These are phyloP conservation scores for Novumbra hubbsi DNA, from an alignment of 2,797 vertebrate species.

Conservation along the genomic window DNA sequence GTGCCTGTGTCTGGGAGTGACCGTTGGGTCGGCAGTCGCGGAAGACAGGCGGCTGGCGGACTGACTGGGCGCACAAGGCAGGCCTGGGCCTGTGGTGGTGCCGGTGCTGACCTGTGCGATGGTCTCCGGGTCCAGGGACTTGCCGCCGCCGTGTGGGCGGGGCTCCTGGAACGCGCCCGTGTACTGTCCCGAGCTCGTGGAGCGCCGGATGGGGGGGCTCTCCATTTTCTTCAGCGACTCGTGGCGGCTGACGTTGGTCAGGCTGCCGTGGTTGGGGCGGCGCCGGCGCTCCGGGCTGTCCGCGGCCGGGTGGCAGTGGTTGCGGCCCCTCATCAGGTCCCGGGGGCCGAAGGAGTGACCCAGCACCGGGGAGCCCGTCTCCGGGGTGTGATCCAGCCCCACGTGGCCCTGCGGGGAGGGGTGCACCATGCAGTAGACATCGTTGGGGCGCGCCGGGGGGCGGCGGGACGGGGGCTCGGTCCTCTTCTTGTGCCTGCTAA, in stretches of 20 bases:
- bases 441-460: slow-evolving; percentile 86
- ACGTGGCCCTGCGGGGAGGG: slow-evolving; percentile 76
- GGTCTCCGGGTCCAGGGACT: slow-evolving; percentile 93
- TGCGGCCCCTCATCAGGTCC: slow-evolving; percentile 84
- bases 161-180: slow-evolving; percentile 82
- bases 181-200: slow-evolving; percentile 96
- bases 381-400: slow-evolving; percentile 76
- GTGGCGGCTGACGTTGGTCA: slow-evolving; percentile 92
- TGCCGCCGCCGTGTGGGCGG: slow-evolving; percentile 80
- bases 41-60: slow-evolving; percentile 54
- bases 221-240: slow-evolving; percentile 94
- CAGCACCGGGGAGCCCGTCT: slow-evolving; percentile 83
- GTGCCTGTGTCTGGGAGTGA: slow-evolving; percentile 42
- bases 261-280: slow-evolving; percentile 86
- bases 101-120: slow-evolving; percentile 94
- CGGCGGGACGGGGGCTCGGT: slow-evolving; percentile 84
- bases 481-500: slow-evolving; percentile 87
- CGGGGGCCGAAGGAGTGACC: slow-evolving; percentile 85
- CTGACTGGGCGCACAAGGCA: slow-evolving; percentile 71
- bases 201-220: slow-evolving; percentile 94
- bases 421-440: slow-evolving; percentile 87
- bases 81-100: slow-evolving; percentile 73
- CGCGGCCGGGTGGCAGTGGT: slow-evolving; percentile 65
- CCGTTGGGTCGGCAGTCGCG: slow-evolving; percentile 62
- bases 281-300: slow-evolving; percentile 91